phyloP scores from a whole-genome alignment of 2,888 invertebrate species.

The Yponomeuta cagnagella region DNA sequence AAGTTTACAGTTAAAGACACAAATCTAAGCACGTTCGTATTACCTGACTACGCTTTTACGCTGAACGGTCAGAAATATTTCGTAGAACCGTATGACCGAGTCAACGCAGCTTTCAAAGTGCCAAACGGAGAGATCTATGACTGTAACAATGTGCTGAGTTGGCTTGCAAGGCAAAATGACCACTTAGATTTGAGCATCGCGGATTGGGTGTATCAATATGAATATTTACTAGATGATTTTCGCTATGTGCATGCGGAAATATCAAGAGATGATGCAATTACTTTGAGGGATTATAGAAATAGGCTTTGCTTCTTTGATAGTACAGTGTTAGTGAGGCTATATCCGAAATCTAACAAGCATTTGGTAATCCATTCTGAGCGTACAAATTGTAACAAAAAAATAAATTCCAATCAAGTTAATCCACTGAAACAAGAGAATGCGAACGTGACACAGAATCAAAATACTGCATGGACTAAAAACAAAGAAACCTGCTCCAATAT shows the following conservation, averaged over 20 bases:
- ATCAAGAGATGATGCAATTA: constrained; percentile 3
- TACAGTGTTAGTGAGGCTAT: neutral
- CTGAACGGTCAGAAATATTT: neutral
- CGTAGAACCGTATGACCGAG: neutral
- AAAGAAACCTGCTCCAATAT: no score
- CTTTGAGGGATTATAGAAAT: neutral
- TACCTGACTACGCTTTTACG: neutral
- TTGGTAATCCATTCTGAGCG: no score
- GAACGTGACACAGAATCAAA: no score
- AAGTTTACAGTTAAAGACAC: neutral
- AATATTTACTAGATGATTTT: neutral
- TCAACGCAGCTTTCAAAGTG: constrained; percentile 1
- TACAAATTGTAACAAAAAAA: no score
- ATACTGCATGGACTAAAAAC: no score
- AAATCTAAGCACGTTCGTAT: neutral
- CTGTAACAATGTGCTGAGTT: neutral
- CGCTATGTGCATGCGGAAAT: neutral
- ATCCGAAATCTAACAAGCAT: neutral
- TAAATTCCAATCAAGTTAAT: no score
- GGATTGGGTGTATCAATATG: neutral
- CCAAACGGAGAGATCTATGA: neutral
- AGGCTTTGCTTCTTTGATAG: neutral
- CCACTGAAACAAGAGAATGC: no score
- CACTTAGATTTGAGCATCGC: neutral
- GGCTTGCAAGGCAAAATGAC: constrained; percentile 5